Evolutionary conservation across 1,140 invertebrate genomes (phyloP).

Genomic region (Cecropterus lyciades): DNA sequence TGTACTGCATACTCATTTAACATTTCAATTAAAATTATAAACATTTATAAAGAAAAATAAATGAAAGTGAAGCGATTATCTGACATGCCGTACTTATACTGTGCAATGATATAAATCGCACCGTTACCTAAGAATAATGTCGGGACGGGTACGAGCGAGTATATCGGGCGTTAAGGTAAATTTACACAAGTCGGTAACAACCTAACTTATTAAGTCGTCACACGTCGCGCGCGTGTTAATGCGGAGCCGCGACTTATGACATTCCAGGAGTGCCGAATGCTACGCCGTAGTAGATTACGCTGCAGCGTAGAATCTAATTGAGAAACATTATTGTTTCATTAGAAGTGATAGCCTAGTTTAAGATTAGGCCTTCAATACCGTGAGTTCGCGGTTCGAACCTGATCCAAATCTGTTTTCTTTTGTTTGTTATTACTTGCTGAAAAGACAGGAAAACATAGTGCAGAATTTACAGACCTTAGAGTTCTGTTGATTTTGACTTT

Average conservation of each 20-base stretch:
- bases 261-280: conserved; percentile 44
- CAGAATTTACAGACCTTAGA: too few relatives aligned
- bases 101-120: conserved; percentile 67
- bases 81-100: conserved; percentile 45
- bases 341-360: too few relatives aligned
- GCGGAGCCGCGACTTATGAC: conserved; percentile 48
- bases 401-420: too few relatives aligned
- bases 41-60: not conserved
- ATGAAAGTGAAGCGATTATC: not conserved
- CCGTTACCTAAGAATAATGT: conserved; percentile 79
- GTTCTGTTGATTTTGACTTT: too few relatives aligned
- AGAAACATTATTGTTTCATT: conserved; percentile 6
- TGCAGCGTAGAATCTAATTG: conserved; percentile 2
- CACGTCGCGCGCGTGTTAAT: conserved; percentile 53
- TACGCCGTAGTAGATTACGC: not conserved
- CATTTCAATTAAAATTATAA: too few relatives aligned
- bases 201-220: conserved; percentile 77
- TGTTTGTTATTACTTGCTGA: too few relatives aligned
- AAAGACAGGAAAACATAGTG: too few relatives aligned
- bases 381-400: too few relatives aligned
- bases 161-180: conserved; percentile 75
- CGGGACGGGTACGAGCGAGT: conserved; percentile 55
- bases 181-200: conserved; percentile 76
- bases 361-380: too few relatives aligned
- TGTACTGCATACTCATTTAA: too few relatives aligned